Percentiles rank a stretch among this genome's conserved stretches.
phyloP scores from a whole-genome alignment of 1,140 invertebrate species.

The Diprion similis region DNA sequence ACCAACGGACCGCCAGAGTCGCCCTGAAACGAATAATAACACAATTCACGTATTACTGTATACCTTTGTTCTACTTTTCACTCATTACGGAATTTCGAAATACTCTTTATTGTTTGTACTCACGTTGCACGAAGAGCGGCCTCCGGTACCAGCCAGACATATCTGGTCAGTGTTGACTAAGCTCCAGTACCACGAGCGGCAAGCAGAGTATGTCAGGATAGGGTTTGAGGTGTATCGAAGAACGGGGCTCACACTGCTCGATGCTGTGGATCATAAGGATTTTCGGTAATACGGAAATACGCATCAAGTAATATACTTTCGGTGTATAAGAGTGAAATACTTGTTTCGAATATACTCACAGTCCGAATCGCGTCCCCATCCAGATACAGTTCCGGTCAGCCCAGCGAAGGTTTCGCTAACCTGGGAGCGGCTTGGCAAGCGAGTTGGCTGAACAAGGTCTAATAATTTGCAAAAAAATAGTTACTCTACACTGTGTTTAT shows the following conservation, averaged over 20 bases:
- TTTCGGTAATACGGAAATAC: slow-evolving; percentile 1
- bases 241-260: slow-evolving; percentile 38
- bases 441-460: slow-evolving; percentile 59
- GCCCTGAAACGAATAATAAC: slow-evolving; percentile 41
- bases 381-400: slow-evolving; percentile 55
- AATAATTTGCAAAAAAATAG: slow-evolving; percentile 28
- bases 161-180: slow-evolving; percentile 56
- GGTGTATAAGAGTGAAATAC: slow-evolving; percentile 51
- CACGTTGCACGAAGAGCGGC: slow-evolving; percentile 47
- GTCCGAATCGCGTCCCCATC: slow-evolving; percentile 61
- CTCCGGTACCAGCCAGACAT: slow-evolving; percentile 55
- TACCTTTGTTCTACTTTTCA: not conserved
- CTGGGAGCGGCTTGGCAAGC: slow-evolving; percentile 53
- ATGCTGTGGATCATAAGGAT: slow-evolving; percentile 21
- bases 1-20: slow-evolving; percentile 65
- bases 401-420: slow-evolving; percentile 52
- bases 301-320: not conserved
- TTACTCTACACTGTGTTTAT: not conserved
- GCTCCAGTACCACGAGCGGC: slow-evolving; percentile 43
- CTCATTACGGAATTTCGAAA: too few relatives aligned
- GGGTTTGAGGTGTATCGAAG: slow-evolving; percentile 37
- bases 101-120: not conserved
- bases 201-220: slow-evolving; percentile 44
- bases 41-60: not conserved
- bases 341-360: slow-evolving; percentile 49